A percentile compares a stretch with the other conserved stretches of the same genome.
These are phyloP conservation scores for Drosophila grimshawi DNA, from an alignment of 1,140 invertebrate genomes.

Conservation along the genomic window DNA sequence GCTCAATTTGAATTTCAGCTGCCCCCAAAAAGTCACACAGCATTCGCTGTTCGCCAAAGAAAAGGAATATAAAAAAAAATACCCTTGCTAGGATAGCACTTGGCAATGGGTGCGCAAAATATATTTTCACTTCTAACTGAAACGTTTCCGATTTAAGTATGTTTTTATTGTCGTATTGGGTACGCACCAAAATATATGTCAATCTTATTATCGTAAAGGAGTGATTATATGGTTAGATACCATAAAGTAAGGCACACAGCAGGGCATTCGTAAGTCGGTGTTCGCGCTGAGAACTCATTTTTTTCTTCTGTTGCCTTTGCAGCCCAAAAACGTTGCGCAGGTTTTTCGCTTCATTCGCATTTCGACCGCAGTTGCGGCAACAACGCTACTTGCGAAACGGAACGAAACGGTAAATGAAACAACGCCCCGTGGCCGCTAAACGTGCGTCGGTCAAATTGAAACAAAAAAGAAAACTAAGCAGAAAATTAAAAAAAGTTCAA, in stretches of 20 bases:
- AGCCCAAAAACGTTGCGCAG: slow-evolving; percentile 47
- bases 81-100: slow-evolving; percentile 7
- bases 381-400: slow-evolving; percentile 64
- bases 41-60: too few species aligned
- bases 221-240: neutral
- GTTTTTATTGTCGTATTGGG: too few species aligned
- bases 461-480: slow-evolving; percentile 6
- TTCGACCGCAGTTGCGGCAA: slow-evolving; percentile 56
- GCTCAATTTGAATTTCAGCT: slow-evolving; percentile 14
- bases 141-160: neutral
- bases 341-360: slow-evolving; percentile 56
- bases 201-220: neutral
- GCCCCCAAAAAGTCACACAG: neutral
- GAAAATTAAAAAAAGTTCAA: slow-evolving; percentile 12
- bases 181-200: neutral
- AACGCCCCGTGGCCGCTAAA: slow-evolving; percentile 64
- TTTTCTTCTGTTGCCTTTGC: slow-evolving; percentile 33
- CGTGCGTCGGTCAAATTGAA: slow-evolving; percentile 51
- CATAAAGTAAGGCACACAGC: neutral
- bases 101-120: neutral
- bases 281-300: slow-evolving; percentile 2
- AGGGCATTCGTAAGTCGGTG: slow-evolving; percentile 20
- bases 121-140: neutral
- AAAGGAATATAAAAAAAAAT: neutral
- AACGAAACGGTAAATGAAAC: slow-evolving; percentile 78